These are phyloP conservation scores for Centruroides sculpturatus DNA, from an alignment of 1,140 invertebrate species.

Conservation along the genomic window DNA sequence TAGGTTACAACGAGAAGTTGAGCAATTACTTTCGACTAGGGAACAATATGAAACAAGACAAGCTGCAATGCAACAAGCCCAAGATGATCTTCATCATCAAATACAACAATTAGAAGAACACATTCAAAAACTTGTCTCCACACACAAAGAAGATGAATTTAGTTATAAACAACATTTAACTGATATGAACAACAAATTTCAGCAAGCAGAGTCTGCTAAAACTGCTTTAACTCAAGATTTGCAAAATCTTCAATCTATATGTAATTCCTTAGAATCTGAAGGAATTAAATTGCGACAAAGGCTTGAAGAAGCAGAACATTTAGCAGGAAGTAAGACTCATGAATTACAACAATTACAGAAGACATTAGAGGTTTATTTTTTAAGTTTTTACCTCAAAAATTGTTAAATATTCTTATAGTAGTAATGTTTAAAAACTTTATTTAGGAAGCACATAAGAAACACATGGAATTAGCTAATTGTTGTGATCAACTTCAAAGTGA, in stretches of 20 bases:
- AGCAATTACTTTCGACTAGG: slow-evolving; percentile 5
- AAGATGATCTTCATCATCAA: slow-evolving; percentile 10
- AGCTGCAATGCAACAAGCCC: slow-evolving; percentile 9
- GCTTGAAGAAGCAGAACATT: slow-evolving; percentile 8
- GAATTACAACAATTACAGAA: slow-evolving; percentile 2
- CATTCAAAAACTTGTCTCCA: slow-evolving; percentile 6
- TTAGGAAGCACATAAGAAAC: slow-evolving; percentile 5
- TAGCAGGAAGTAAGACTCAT: slow-evolving; percentile 2
- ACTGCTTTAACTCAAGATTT: slow-evolving; percentile 7
- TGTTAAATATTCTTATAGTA: neutral
- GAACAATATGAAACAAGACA: slow-evolving; percentile 11
- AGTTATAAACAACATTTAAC: slow-evolving; percentile 11
- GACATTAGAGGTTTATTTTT: slow-evolving; percentile 2
- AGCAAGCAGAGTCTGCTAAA: slow-evolving; percentile 7
- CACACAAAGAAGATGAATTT: slow-evolving; percentile 12
- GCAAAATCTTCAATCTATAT: slow-evolving; percentile 11
- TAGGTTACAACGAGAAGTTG: slow-evolving; percentile 8
- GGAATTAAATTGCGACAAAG: slow-evolving; percentile 3
- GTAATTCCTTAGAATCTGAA: slow-evolving; percentile 9
- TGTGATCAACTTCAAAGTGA: slow-evolving; percentile 4
- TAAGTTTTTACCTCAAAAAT: too few species aligned
- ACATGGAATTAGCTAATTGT: slow-evolving; percentile 6
- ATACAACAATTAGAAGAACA: slow-evolving; percentile 11
- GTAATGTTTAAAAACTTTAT: neutral
- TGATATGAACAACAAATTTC: slow-evolving; percentile 12